Evolutionary conservation across 2,888 invertebrate genomes (phyloP).

Genomic region (Sturmia bella): DNA sequence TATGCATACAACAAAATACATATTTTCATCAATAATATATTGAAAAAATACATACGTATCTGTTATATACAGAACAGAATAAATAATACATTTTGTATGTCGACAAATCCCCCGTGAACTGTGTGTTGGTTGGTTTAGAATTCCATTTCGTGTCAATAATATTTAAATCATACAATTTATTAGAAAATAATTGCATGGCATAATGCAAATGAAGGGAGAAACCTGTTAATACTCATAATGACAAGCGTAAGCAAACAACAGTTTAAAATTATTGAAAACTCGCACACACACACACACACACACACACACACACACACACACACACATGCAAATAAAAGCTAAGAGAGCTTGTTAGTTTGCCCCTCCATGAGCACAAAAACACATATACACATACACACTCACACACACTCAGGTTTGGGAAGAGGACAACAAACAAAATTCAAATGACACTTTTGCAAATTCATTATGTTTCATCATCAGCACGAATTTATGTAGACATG

Average conservation of each 20-base stretch:
- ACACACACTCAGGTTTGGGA: background rate
- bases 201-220: constrained; percentile 68
- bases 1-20: no score
- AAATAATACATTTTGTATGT: no score
- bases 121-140: constrained; percentile 24
- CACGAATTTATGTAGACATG: no score
- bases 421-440: no score
- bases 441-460: no score
- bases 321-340: background rate
- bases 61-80: no score
- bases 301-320: background rate
- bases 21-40: no score
- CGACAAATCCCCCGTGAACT: no score
- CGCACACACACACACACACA: background rate
- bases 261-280: background rate
- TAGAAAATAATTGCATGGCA: constrained; percentile 74
- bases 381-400: constrained; percentile 40
- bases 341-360: constrained; percentile 52
- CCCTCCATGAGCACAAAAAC: constrained; percentile 69
- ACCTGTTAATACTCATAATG: no score
- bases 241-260: no score
- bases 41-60: no score
- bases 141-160: constrained; percentile 57
- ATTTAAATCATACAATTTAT: constrained; percentile 75
- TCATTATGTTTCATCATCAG: no score